Evolutionary conservation across 2,113 vertebrate species (phyloP).

Genomic region (Sapajus apella): DNA sequence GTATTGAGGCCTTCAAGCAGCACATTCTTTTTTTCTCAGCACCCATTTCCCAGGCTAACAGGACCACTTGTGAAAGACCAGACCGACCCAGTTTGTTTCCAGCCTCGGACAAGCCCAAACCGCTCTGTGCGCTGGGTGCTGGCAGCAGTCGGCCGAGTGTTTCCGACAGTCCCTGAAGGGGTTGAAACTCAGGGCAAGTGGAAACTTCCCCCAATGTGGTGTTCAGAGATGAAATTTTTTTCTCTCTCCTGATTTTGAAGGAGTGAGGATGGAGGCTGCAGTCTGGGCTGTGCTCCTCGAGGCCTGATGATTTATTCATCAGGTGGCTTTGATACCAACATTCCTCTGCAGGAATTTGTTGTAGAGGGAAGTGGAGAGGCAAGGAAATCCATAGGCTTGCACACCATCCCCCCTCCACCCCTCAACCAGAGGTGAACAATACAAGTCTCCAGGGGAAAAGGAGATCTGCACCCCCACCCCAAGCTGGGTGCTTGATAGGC

Average conservation of each 20-base stretch:
- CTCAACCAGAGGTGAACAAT: conserved; percentile 44
- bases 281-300: background rate
- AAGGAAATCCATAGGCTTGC: background rate
- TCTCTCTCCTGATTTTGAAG: conserved; percentile 47
- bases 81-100: background rate
- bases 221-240: conserved; percentile 52
- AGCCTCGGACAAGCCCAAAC: conserved; percentile 65
- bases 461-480: conserved; percentile 10
- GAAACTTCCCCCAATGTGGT: conserved; percentile 66
- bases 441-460: conserved; percentile 26
- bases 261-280: background rate
- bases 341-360: conserved; percentile 31
- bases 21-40: background rate
- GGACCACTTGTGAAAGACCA: conserved; percentile 4
- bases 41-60: background rate
- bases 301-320: conserved; percentile 52
- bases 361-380: conserved; percentile 8
- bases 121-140: conserved; percentile 29
- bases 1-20: background rate
- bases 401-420: background rate
- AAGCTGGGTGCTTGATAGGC: conserved; percentile 40
- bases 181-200: conserved; percentile 70
- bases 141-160: background rate
- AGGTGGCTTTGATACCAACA: background rate
- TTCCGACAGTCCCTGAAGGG: conserved; percentile 53